These are phyloP conservation scores for Panopea generosa DNA, from an alignment of 2,888 invertebrate genomes.

Conservation along the genomic window DNA sequence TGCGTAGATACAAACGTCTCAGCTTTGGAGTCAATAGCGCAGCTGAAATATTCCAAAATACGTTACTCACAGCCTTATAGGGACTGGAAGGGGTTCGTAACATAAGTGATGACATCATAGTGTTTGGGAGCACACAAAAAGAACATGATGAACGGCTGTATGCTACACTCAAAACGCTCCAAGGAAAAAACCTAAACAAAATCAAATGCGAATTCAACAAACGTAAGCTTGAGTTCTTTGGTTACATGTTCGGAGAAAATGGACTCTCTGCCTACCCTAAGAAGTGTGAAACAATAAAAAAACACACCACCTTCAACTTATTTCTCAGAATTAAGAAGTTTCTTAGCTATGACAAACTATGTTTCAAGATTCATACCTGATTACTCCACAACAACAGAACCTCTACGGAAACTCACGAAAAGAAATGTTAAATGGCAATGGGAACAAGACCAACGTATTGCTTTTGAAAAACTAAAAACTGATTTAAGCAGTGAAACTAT, in stretches of 20 bases:
- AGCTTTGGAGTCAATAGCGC: slow-evolving; percentile 26
- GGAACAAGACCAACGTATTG: slow-evolving; percentile 50
- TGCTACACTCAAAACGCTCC: slow-evolving; percentile 57
- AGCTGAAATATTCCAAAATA: slow-evolving; percentile 36
- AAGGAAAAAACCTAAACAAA: slow-evolving; percentile 8
- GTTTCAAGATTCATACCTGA: not conserved
- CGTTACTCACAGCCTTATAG: too few relatives aligned
- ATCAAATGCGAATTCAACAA: slow-evolving; percentile 14
- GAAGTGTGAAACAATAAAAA: not conserved
- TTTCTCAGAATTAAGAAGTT: not conserved
- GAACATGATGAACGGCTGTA: slow-evolving; percentile 69
- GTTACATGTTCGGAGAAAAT: slow-evolving; percentile 21
- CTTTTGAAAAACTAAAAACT: slow-evolving; percentile 57
- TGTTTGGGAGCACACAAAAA: too few relatives aligned
- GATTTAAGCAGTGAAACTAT: slow-evolving; percentile 56
- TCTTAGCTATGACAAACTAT: not conserved
- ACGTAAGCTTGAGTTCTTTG: slow-evolving; percentile 26
- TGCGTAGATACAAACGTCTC: slow-evolving; percentile 35
- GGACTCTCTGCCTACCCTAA: slow-evolving; percentile 26
- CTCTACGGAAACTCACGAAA: slow-evolving; percentile 61
- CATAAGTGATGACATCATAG: too few relatives aligned
- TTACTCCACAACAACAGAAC: slow-evolving; percentile 44
- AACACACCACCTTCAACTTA: not conserved
- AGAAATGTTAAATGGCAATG: slow-evolving; percentile 60
- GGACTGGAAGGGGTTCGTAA: too few relatives aligned